Percentiles rank a stretch among this genome's conserved stretches.
Conservation (phyloP, 2,888 invertebrate species). For the Thymelicus acteon region DNA sequence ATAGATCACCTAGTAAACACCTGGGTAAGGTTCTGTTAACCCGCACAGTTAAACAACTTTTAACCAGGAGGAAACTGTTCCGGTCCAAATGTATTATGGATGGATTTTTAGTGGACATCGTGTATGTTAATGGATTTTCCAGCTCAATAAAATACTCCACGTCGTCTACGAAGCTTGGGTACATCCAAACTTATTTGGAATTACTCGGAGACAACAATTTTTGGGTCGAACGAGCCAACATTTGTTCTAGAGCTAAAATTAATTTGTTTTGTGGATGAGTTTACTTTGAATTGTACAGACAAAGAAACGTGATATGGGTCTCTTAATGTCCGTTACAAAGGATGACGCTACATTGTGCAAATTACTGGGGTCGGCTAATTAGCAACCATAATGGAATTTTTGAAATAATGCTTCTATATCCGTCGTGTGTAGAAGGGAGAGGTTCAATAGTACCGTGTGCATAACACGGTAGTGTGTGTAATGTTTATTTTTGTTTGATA, state of each 20-base stretch:
- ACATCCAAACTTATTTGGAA: slow-evolving; percentile 30
- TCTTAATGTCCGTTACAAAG: slow-evolving; percentile 69
- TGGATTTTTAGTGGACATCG: background rate
- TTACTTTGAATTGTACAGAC: slow-evolving; percentile 55
- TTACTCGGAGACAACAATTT: slow-evolving; percentile 47
- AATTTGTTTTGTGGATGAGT: slow-evolving; percentile 66
- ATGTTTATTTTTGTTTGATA: too few relatives aligned
- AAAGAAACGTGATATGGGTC: slow-evolving; percentile 78
- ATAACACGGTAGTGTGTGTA: too few relatives aligned
- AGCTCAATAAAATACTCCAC: slow-evolving; percentile 25
- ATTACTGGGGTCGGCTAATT: slow-evolving; percentile 65
- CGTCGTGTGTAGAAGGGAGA: too few relatives aligned
- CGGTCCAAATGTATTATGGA: background rate
- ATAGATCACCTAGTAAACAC: too few relatives aligned
- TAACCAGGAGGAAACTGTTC: background rate
- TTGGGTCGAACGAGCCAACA: slow-evolving; percentile 65
- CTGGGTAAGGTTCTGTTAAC: too few relatives aligned
- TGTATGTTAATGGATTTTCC: slow-evolving; percentile 6
- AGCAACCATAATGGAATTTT: slow-evolving; percentile 49
- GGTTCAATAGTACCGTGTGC: too few relatives aligned
- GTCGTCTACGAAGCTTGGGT: background rate
- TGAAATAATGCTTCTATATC: slow-evolving; percentile 15
- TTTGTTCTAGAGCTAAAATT: slow-evolving; percentile 71
- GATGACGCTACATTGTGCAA: slow-evolving; percentile 59
- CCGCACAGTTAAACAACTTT: background rate